Percentiles rank a stretch among this genome's conserved stretches.
Evolutionary conservation across 37 sponge, comb jelly and placozoan species (phyloP).

Genomic region (Beroe ovata): DNA sequence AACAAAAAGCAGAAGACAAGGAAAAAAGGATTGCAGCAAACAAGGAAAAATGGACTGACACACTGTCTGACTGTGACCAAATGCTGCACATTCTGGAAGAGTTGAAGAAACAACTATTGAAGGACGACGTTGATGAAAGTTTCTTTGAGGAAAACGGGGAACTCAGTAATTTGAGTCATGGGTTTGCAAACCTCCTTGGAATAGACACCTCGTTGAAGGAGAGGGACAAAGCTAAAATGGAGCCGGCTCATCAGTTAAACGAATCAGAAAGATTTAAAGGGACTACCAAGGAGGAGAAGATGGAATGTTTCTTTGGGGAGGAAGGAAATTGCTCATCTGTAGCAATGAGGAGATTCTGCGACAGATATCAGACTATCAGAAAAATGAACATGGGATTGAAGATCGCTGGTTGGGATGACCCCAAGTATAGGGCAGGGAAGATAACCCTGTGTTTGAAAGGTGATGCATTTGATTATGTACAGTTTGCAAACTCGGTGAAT

Average conservation of each 20-base stretch:
- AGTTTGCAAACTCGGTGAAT: neutral
- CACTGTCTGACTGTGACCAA: neutral
- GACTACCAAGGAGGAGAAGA: neutral
- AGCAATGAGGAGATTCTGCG: neutral
- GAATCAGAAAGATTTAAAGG: neutral
- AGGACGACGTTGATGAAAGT: neutral
- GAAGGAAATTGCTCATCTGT: conserved; percentile 2
- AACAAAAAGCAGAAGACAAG: neutral
- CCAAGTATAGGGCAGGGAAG: neutral
- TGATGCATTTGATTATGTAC: conserved; percentile 29
- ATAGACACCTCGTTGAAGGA: neutral
- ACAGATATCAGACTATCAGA: neutral
- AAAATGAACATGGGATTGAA: neutral
- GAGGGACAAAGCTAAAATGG: neutral
- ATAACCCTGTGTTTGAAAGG: conserved; percentile 3
- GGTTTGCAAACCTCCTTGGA: neutral
- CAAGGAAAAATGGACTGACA: neutral
- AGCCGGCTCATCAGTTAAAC: neutral
- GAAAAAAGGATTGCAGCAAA: no score
- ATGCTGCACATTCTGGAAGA: neutral
- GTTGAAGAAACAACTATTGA: neutral
- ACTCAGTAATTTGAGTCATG: neutral
- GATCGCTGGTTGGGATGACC: neutral
- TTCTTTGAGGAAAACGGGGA: neutral
- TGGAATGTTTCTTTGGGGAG: neutral